Base-by-base conservation (phyloP, 1,140 invertebrate species). In the Orchestia grillus region DNA sequence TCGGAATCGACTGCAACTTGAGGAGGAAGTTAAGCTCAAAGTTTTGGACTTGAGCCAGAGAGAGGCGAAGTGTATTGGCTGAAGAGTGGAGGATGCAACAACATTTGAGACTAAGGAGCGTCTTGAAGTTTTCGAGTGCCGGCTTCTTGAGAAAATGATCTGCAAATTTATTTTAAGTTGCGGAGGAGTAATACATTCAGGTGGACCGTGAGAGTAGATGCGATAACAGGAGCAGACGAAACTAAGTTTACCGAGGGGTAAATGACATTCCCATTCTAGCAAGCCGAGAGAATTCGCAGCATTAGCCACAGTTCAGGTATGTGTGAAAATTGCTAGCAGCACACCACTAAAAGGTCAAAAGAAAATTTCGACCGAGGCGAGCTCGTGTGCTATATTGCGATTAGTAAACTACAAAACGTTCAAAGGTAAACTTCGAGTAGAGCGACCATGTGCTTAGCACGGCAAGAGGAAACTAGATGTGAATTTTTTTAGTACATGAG, bases 1-100 rank as follows among this genome's bases (percentile, higher is more conserved):
- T 90, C n/a, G 88, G 41, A 90, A 41, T 90, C 88, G 88, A 90
- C 88, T 90, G n/a, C 28, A 90, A 90, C n/a, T 90, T 90, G 88
- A 41, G 88, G 88, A 42, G 41, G 41, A 90, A 90, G 88, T 90
- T 90, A 90, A 44, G 43, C 88, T 90, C 41, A 42, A 90, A 90
- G 88, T 90, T 90, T 90, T 44, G 88, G 43, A 90, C 28, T 90
- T 36, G 41, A 90, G 88, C n/a, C 11, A 42, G 88, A 87, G 36
- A 42, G 88, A 90, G 43, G 88, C 88, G 41, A 44, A 90, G 88
- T 90, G 88, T 90, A 44, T 90, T 90, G 43, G 88, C 88, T 90
- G 43, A 41, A 42, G n/a, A 90, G 88, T 44, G 43, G 88, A 42
- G 41, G 43, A 90, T 42, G 88, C 88, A 90, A 41, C 41, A 44